Conservation (phyloP, 2,797 vertebrate species). For the Chromis chromis region DNA sequence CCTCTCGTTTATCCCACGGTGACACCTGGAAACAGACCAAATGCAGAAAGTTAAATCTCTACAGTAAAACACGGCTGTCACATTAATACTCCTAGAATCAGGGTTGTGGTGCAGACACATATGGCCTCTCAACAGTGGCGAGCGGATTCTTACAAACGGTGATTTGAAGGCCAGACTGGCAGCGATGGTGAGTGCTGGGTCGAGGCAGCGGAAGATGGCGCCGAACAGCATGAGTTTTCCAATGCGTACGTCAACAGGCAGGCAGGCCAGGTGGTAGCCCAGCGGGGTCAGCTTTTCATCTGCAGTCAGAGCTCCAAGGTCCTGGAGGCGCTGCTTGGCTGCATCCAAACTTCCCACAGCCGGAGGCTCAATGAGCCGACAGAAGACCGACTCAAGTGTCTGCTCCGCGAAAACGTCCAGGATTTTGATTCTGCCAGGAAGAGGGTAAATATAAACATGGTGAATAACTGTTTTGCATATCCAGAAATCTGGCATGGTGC, state of each 20-base stretch:
- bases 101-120: neutral
- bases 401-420: conserved; percentile 92
- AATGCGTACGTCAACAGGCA: conserved; percentile 97
- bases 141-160: conserved; percentile 80
- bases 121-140: neutral
- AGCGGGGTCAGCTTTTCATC: conserved; percentile 94
- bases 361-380: conserved; percentile 93
- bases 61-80: neutral
- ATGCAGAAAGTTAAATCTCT: neutral
- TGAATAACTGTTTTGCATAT: neutral
- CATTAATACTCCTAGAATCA: conserved; percentile 1
- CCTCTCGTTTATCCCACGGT: conserved; percentile 97
- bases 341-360: conserved; percentile 85
- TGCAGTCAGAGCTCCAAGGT: conserved; percentile 91
- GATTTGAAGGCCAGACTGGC: conserved; percentile 96
- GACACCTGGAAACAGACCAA: conserved; percentile 86
- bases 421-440: conserved; percentile 91
- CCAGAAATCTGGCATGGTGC: neutral
- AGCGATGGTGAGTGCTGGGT: conserved; percentile 96
- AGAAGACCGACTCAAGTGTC: conserved; percentile 89
- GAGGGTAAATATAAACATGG: neutral
- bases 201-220: conserved; percentile 97
- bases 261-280: conserved; percentile 96
- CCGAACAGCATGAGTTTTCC: conserved; percentile 98
- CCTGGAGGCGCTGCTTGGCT: conserved; percentile 90